Evolutionary conservation across 2,888 invertebrate genomes (phyloP), one percentile per base, ranked within the genome.

Genomic region (Ophion ellenae): DNA sequence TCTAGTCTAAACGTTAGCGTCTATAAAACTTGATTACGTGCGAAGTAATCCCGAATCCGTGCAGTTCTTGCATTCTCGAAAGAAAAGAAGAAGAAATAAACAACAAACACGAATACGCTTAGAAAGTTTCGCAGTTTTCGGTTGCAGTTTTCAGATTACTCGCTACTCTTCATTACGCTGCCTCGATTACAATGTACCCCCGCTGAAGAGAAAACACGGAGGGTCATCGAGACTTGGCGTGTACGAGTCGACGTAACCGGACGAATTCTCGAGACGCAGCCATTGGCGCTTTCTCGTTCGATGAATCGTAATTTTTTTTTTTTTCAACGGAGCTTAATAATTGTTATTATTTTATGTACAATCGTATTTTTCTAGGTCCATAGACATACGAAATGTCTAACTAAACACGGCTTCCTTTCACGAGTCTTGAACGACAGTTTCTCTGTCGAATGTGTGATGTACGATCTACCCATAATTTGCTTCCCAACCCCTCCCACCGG

Each of bases 21-120:
- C 86, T 90, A 91, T 89, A 90, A 91, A 91, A 90, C 88, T 90
- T 90, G 89, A 78, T 53, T 53, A 90, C 90, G 89, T 88, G 90
- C 90, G 87, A 88, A 78, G 85, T 89, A 87, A 20, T 28, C 53
- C 11, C 24, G 14, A 17, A 10, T 36, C 28, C 32, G 10, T 45
- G 53, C 32, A 53, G 28, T 20, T 76, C 40, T 28, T 24, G 24
- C 2, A 20, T n/a, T 36, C 40, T 66, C 17, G n/a, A 66, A n/a
- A 24, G 24, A 24, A 69, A 47, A 69, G 11, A 71, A 71, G 14
- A 69, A 47, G 24, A 14, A 57, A 71, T 32, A 61, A 61, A 57
- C 53, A 9, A 3, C 5, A 67, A 66, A 57, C 5, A 63, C 20
- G 20, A 57, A 76, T 61, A 28, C 10, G 32, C 53, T 40, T 45